Base-by-base conservation (phyloP, 2,888 invertebrate species). In the Acanthosoma haemorrhoidale region DNA sequence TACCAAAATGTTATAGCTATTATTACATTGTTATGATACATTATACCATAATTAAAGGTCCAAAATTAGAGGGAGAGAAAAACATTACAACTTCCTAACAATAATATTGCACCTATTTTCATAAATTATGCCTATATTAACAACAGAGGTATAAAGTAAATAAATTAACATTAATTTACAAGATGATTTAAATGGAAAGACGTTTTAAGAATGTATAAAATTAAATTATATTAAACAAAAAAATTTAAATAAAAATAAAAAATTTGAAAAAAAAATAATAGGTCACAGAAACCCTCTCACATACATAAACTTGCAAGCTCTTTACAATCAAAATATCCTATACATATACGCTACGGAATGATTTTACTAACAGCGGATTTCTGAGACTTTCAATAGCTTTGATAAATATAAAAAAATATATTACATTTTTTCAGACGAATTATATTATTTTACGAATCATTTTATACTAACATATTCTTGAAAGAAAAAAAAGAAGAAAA, bases 101-200 rank as follows among this genome's bases (percentile, higher is more conserved):
- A 68, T 72, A 72, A 66, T 72, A 72, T 72, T 72, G 72, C 72
- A 72, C 72, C 72, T 68, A 72, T 70, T 68, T 70, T 39, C 39
- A 38, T 68, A 43, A 59, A 59, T 38, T 59, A 59, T 59, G 36
- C 68, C 51, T 68, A 68, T 32, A 59, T 36, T 43, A 68, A 68
- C 34, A 68, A 57, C 58, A 59, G 59, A 59, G 59, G 58, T 59
- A 68, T 68, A 68, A 64, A 59, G 59, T 43, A 59, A 68, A 68
- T 68, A 68, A 68, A 68, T 68, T 68, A 68, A 68, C 39, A 68
- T 57, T 59, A 68, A 36, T 68, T 58, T 68, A 68, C 58, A 68
- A 68, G 41, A 31, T 68, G 39, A n/a, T 58, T 59, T 38, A 68
- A 58, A 38, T 68, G 68, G 68, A 68, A 68, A 68, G 68, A 59